Conservation (phyloP, 2,888 invertebrate species). For the Calliphora vomitoria region DNA sequence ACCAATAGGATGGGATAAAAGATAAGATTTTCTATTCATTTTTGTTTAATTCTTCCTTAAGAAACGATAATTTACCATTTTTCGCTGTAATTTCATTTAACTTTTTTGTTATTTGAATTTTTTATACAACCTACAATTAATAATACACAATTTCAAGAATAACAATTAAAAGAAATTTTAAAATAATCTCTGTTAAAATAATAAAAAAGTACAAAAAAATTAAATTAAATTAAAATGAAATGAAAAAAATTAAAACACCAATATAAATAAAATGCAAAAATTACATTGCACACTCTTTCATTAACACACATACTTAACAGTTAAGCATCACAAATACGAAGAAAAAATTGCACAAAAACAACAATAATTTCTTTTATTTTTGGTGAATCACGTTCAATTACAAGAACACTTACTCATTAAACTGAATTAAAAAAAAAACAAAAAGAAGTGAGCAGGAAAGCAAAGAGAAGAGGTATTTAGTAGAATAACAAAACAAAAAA, state of each 20-base stretch:
- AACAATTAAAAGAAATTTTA: slow-evolving; percentile 44
- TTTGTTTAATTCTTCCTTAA: too few species aligned
- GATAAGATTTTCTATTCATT: too few species aligned
- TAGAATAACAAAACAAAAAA: background rate
- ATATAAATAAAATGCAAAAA: slow-evolving; percentile 17
- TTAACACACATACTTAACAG: slow-evolving; percentile 44
- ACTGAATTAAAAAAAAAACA: slow-evolving; percentile 4
- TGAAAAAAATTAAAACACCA: background rate
- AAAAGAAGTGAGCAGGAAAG: background rate
- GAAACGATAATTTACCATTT: too few species aligned
- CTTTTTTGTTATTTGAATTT: background rate
- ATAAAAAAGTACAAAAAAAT: background rate
- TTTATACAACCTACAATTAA: background rate
- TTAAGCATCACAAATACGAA: slow-evolving; percentile 5
- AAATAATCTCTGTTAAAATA: slow-evolving; percentile 22
- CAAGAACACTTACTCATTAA: slow-evolving; percentile 61
- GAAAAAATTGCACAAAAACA: background rate
- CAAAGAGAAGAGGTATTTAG: background rate
- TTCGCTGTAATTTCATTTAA: too few species aligned
- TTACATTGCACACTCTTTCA: background rate
- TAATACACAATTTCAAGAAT: slow-evolving; percentile 53
- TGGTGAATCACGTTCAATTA: slow-evolving; percentile 74
- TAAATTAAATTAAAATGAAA: slow-evolving; percentile 27
- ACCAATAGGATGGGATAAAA: too few species aligned
- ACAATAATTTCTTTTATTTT: slow-evolving; percentile 49